These are phyloP conservation scores for Polymixis flavicincta DNA, from an alignment of 2,888 invertebrate genomes.

Conservation along the genomic window DNA sequence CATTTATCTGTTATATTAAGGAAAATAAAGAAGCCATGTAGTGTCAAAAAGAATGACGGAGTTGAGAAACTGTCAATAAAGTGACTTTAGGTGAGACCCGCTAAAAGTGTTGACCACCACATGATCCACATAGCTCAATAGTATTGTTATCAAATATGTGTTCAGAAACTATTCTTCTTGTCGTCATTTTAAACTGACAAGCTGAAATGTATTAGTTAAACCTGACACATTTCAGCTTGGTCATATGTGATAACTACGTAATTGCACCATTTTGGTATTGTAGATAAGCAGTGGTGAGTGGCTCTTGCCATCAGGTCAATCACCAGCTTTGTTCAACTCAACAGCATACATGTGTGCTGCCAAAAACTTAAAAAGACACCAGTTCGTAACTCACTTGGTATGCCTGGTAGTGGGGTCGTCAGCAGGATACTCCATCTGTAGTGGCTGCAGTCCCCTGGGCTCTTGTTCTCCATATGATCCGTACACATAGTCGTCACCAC, in stretches of 20 bases:
- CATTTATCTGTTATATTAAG: neutral
- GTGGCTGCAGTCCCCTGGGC: constrained; percentile 80
- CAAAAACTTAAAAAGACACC: neutral
- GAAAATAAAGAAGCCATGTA: neutral
- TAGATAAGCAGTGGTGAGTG: neutral
- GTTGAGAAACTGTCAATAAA: neutral
- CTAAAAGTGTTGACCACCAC: neutral
- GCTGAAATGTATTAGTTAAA: neutral
- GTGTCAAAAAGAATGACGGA: neutral
- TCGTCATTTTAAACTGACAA: neutral
- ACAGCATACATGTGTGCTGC: neutral
- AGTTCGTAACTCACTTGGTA: constrained; percentile 77
- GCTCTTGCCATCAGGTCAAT: neutral
- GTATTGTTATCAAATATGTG: neutral
- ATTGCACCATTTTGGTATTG: neutral
- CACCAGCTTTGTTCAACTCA: neutral
- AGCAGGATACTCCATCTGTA: constrained; percentile 81
- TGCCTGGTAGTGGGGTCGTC: constrained; percentile 83
- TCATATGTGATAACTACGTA: neutral
- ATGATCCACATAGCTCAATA: neutral
- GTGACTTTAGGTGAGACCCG: neutral
- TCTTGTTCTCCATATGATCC: constrained; percentile 84
- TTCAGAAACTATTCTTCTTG: neutral
- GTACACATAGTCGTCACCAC: constrained; percentile 81
- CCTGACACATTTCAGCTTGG: neutral